Conservation (phyloP, 2,797 vertebrate species). For the Craterocephalus amniculus region DNA sequence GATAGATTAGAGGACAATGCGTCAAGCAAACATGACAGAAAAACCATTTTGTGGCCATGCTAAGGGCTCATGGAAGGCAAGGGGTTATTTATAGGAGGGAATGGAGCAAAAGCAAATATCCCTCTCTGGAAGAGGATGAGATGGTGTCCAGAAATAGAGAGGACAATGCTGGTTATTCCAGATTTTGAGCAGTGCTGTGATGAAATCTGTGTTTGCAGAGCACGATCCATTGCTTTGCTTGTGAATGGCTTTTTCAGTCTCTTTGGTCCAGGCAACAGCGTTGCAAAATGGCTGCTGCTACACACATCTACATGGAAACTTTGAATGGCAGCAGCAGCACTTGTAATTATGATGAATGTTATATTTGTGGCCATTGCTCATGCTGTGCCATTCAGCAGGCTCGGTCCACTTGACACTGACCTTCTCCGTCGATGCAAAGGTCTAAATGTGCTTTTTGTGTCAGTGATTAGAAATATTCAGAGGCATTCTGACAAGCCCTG, state of each 20-base stretch:
- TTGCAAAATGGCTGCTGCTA: conserved; percentile 84
- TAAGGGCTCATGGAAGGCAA: conserved; percentile 63
- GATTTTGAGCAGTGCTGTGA: conserved; percentile 14
- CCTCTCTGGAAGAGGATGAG: conserved; percentile 30
- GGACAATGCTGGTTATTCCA: conserved; percentile 51
- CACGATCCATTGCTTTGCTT: conserved; percentile 49
- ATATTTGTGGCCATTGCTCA: conserved; percentile 34
- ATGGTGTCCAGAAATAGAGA: conserved; percentile 39
- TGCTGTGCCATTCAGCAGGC: conserved; percentile 36
- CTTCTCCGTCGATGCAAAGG: conserved; percentile 52
- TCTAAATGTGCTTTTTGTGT: conserved; percentile 37
- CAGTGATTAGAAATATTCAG: conserved; percentile 26
- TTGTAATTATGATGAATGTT: conserved; percentile 50
- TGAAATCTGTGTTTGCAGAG: conserved; percentile 49
- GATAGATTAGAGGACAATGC: conserved; percentile 62
- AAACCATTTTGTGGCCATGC: conserved; percentile 76
- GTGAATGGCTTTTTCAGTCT: conserved; percentile 65
- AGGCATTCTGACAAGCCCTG: conserved; percentile 23
- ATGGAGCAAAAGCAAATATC: conserved; percentile 47
- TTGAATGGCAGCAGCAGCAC: conserved; percentile 76
- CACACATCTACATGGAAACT: conserved; percentile 76
- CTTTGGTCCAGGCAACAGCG: conserved; percentile 71
- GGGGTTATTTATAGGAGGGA: conserved; percentile 68
- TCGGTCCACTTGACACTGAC: conserved; percentile 34
- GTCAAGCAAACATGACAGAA: conserved; percentile 74